Base-by-base conservation (phyloP, 2,888 invertebrate genomes). In the Mythimna lalbum region DNA sequence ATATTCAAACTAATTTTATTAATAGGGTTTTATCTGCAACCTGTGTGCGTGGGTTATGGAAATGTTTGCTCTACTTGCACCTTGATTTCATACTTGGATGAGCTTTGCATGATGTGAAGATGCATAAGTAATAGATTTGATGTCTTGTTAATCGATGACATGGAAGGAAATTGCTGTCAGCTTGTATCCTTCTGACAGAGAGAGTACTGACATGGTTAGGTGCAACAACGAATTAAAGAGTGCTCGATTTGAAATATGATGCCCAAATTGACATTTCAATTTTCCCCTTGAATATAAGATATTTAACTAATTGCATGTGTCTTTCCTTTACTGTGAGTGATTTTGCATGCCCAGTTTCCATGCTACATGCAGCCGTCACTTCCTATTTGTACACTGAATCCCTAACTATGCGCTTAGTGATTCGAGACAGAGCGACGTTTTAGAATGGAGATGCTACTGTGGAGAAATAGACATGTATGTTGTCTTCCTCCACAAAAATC, bases 1-100 rank as follows among this genome's bases (percentile, higher is more conserved):
- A 55, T 77, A 80, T 77, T 80, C 63, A 59, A 55, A 61, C n/a
- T 47, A 43, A 50, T 53, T 36, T 31, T 50, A 78, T 57, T 17
- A 10, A 47, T 27, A 33, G 36, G 12, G 10, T 57, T 47, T 19
- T 55, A 57, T 64, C 27, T 59, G n/a, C 50, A 55, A 63, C 47
- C 27, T 62, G 17, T 47, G 39, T 62, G 62, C 64, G 52, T 63
- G 62, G 53, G 47, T 67, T 79, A 70, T 75, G 70, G 57, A 59
- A 68, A 71, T 66, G 14, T 67, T 23, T 55, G 23, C 43, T 43
- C 47, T 49, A 53, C 43, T 23, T 79, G 80, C 80, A 52, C 19
- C 50, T 63, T 63, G 67, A 65, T 71, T 78, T 62, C 27, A 59
- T 39, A 62, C 62, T 36, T 71, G 69, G 14, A 60, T 74, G 52